phyloP scores from a whole-genome alignment of 2,888 invertebrate genomes.

The Trachelus troglodyta region DNA sequence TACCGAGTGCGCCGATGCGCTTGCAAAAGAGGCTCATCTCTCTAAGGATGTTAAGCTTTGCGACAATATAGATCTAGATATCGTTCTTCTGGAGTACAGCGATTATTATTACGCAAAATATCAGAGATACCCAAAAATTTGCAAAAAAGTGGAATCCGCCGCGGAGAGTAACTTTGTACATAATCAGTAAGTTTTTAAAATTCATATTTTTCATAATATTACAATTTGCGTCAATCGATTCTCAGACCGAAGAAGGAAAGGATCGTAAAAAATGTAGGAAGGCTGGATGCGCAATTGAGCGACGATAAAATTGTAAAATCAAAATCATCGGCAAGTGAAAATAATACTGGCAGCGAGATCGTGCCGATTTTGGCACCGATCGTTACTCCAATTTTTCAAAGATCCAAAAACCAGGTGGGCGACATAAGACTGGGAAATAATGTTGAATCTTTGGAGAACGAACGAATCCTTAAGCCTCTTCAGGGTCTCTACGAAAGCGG shows the following conservation, averaged over 20 bases:
- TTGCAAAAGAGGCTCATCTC: conserved; percentile 80
- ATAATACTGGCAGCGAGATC: conserved; percentile 13
- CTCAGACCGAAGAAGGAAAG: conserved; percentile 20
- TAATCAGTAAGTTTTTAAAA: conserved; percentile 26
- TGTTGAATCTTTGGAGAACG: conserved; percentile 25
- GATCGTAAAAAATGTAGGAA: conserved; percentile 26
- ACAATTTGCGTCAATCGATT: neutral
- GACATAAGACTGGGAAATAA: neutral
- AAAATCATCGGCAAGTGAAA: conserved; percentile 39
- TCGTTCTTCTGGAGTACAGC: conserved; percentile 89
- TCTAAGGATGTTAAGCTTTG: conserved; percentile 80
- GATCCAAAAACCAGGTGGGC: neutral
- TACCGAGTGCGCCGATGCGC: conserved; percentile 72
- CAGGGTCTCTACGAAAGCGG: conserved; percentile 51
- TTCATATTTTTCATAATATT: neutral
- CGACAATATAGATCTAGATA: conserved; percentile 91
- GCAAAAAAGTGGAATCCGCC: conserved; percentile 69
- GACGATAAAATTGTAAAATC: conserved; percentile 34
- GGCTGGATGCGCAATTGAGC: conserved; percentile 17
- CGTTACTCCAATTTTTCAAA: conserved; percentile 43
- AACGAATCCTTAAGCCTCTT: conserved; percentile 55
- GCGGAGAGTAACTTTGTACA: conserved; percentile 9
- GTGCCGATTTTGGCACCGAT: conserved; percentile 43
- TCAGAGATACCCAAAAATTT: conserved; percentile 86
- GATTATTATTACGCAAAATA: conserved; percentile 88